Base-by-base conservation (phyloP, 2,113 vertebrate species). In the Mormyrus lacerda region DNA sequence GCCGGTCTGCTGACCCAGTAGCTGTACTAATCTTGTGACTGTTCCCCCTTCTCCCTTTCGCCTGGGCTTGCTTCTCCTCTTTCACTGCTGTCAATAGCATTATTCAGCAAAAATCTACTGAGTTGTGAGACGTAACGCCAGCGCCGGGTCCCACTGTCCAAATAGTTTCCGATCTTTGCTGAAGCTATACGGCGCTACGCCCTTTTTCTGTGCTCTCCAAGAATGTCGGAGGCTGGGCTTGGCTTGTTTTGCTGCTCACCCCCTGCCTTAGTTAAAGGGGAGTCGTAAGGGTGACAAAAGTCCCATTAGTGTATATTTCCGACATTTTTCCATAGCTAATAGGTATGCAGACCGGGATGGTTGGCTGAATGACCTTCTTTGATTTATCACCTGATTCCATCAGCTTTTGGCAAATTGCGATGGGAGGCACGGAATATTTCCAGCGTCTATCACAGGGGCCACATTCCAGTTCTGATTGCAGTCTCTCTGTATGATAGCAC, bases 1-100 rank as follows among this genome's bases (percentile, higher is more conserved):
- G 31, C 82, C n/a, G 58, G 3, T 47, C 90, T 61, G 89, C 89
- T 83, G 35, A 91, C 87, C 93, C 50, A 27, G 90, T 92, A 89
- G 89, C 92, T 93, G 87, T 92, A 90, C 65, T 93, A 93, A 93
- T 93, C 90, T 93, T 91, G 91, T 94, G 91, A 92, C 88, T 61
- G 88, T 90, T 69, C 85, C 88, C 85, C 82, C 87, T 27, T 42
- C 39, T 50, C 84, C 87, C 90, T 87, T 21, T 53, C 24, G 8
- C 65, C 82, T 91, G n/a, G 21, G 11, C 27, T 61, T 44, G 31
- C 10, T 87, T 42, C 53, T 61, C 50, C 31, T 55, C 86, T 92
- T 91, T 89, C 88, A 87, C 88, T 89, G 89, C 87, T 89, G 50
- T 90, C 90, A 91, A 90, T 91, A 76, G 11, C 13, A 91, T 93